Base-by-base conservation (phyloP, 2,113 vertebrate species). In the Lycaon pictus region DNA sequence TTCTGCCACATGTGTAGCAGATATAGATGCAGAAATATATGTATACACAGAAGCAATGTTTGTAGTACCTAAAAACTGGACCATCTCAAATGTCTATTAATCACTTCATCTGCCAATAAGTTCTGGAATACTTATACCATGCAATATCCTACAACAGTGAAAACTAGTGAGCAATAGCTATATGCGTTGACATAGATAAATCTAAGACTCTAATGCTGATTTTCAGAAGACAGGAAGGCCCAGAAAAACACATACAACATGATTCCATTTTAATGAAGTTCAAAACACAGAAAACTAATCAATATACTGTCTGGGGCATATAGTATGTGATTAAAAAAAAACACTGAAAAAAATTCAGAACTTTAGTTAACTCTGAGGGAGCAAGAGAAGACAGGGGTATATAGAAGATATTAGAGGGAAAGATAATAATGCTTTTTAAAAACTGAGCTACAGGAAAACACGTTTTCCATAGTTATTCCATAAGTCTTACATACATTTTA, bases 41-140 rank as follows among this genome's bases (percentile, higher is more conserved):
- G 20, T 58, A 35, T 56, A 74, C 25, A 81, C n/a, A 72, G 69
- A 48, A 80, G 25, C 56, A 94, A 88, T 35, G 22, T 86, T 43
- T 86, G 7, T 87, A 84, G 71, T 88, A 74, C 85, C 12, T 84
- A 84, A 96, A 80, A 92, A 65, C 62, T 83, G 19, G 51, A 81
- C 79, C 53, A 65, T n/a, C 19, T 19, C 63, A 88, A 80, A 96
- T 84, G 32, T 69, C 60, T 11, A 55, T 19, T 6, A 48, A 82
- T 83, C 25, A 90, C 88, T 67, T 90, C 56, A 81, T 55, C 43
- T 92, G 65, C 72, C 81, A 81, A 56, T 69, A 92, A 96, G 67
- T 86, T 60, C 51, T 76, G 15, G 88, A 85, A 72, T 76, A 35
- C 43, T 93, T 51, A 53, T 15, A 48, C 6, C 69, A 82, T 79